These are phyloP conservation scores for Hippocampus mohnikei DNA, from an alignment of 2,113 vertebrate species.

Conservation along the genomic window DNA sequence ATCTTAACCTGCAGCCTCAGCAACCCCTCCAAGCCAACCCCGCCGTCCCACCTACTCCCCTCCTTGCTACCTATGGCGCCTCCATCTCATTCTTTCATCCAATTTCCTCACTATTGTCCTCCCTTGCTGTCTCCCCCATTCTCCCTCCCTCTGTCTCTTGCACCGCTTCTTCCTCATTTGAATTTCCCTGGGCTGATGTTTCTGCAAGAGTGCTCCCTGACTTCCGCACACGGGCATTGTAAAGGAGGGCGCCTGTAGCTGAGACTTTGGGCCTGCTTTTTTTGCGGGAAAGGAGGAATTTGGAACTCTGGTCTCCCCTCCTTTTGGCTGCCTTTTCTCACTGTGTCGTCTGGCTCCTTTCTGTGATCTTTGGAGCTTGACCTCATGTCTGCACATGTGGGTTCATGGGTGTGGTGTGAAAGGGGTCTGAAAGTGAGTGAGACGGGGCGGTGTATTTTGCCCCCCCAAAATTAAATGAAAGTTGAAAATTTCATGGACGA, in stretches of 20 bases:
- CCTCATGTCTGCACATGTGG: slow-evolving; percentile 72
- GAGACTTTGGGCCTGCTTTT: slow-evolving; percentile 63
- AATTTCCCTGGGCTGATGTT: slow-evolving; percentile 93
- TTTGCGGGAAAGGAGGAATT: slow-evolving; percentile 48
- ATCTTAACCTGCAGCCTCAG: slow-evolving; percentile 79
- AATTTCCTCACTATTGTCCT: slow-evolving; percentile 61
- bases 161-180: slow-evolving; percentile 77
- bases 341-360: slow-evolving; percentile 59
- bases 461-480: slow-evolving; percentile 36
- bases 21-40: slow-evolving; percentile 64
- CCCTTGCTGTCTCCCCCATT: slow-evolving; percentile 22
- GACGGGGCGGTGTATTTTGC: slow-evolving; percentile 42
- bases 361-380: slow-evolving; percentile 79
- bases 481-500: slow-evolving; percentile 54
- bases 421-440: slow-evolving; percentile 54
- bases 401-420: slow-evolving; percentile 63
- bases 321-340: slow-evolving; percentile 30
- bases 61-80: slow-evolving; percentile 46
- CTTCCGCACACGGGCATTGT: slow-evolving; percentile 62
- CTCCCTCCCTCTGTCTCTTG: slow-evolving; percentile 47
- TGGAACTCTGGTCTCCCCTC: slow-evolving; percentile 56
- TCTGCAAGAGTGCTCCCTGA: slow-evolving; percentile 91
- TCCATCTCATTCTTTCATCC: slow-evolving; percentile 68
- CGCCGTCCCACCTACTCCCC: not conserved
- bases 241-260: slow-evolving; percentile 61